phyloP scores from a whole-genome alignment of 2,113 vertebrate species.

The Chitala chitala region DNA sequence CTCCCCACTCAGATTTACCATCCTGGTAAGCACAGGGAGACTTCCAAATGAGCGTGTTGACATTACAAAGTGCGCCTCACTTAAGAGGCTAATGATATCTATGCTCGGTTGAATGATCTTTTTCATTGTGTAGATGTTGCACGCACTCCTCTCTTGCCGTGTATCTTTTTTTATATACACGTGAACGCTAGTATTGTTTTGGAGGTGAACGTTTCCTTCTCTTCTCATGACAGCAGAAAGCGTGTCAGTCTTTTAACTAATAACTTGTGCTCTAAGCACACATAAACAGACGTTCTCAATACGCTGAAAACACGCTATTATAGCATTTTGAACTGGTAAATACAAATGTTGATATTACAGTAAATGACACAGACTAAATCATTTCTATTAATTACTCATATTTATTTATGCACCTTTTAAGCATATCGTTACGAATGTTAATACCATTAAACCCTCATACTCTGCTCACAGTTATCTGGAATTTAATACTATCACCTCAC shows the following conservation, averaged over 20 bases:
- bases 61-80: constrained; percentile 24
- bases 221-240: neutral
- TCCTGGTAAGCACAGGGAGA: neutral
- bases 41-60: constrained; percentile 2
- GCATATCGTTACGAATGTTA: no score
- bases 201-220: neutral
- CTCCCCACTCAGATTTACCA: neutral
- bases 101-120: constrained; percentile 16
- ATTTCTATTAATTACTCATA: no score
- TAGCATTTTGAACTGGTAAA: no score
- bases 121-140: constrained; percentile 12
- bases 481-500: no score
- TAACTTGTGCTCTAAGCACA: neutral
- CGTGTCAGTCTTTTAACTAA: neutral
- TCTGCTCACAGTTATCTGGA: no score
- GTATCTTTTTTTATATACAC: neutral
- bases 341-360: no score
- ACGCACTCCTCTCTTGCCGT: neutral
- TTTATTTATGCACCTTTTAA: no score
- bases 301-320: no score
- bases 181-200: neutral
- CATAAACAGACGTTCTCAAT: no score
- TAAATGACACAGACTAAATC: no score
- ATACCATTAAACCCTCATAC: no score
- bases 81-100: constrained; percentile 23